Evolutionary conservation across 2,113 vertebrate species (phyloP).

Genomic region (Seriola dumerili): DNA sequence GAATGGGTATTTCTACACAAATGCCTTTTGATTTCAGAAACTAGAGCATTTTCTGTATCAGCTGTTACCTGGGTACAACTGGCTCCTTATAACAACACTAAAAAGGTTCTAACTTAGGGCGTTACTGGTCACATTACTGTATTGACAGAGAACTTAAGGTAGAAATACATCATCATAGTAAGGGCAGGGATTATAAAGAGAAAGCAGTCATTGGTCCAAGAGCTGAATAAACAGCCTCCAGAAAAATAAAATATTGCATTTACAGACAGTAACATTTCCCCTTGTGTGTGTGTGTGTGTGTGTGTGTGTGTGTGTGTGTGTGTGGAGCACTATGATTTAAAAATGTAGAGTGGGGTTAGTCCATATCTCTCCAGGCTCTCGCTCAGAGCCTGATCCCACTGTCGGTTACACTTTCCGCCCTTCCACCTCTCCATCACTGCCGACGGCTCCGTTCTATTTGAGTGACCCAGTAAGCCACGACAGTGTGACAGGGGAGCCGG

Average conservation of each 20-base stretch:
- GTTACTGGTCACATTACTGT: not conserved
- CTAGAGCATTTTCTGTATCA: not conserved
- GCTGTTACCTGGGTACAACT: not conserved
- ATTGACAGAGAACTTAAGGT: not conserved
- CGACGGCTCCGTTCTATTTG: not conserved
- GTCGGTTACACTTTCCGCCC: not conserved
- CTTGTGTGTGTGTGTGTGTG: not conserved
- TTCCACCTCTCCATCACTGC: constrained; percentile 1
- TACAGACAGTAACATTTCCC: not conserved
- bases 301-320: not conserved
- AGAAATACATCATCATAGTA: not conserved
- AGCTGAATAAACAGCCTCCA: not conserved
- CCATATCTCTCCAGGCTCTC: not conserved
- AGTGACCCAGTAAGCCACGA: not conserved
- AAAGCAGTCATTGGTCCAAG: not conserved
- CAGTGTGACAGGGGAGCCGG: constrained; percentile 13
- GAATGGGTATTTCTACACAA: not conserved
- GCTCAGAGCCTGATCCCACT: not conserved
- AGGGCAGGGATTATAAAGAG: too few relatives aligned
- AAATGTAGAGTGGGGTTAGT: not conserved
- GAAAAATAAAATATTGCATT: not conserved
- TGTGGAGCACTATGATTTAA: not conserved
- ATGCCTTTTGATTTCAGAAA: not conserved
- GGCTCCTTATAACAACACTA: not conserved
- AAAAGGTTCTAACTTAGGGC: constrained; percentile 3